Percentiles rank a stretch among this genome's conserved stretches.
Conservation (phyloP, 2,797 vertebrate genomes). For the Fundulus diaphanus region DNA sequence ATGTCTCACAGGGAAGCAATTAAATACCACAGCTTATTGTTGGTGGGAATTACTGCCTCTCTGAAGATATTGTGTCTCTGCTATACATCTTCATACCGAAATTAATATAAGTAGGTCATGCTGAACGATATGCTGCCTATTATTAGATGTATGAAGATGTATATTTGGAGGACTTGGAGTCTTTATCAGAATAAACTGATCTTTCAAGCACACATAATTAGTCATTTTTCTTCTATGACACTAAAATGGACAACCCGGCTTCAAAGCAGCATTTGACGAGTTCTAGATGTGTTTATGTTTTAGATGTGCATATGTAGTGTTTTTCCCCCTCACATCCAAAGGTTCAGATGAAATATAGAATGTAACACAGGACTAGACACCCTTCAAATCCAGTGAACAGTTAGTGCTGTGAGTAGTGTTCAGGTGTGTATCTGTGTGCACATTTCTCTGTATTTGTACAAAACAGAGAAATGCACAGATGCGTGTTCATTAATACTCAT, state of each 20-base stretch:
- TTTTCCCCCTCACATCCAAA: constrained; percentile 9
- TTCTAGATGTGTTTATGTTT: no score
- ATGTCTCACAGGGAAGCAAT: constrained; percentile 27
- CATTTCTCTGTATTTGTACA: not conserved
- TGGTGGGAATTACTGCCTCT: constrained; percentile 23
- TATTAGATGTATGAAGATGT: not conserved
- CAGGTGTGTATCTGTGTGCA: not conserved
- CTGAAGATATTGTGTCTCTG: constrained; percentile 8
- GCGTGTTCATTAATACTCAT: not conserved
- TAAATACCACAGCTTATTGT: constrained; percentile 31
- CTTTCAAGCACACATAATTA: constrained; percentile 17
- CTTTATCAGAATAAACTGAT: constrained; percentile 2
- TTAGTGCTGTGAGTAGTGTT: not conserved
- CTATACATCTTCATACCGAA: constrained; percentile 4
- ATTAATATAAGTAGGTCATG: constrained; percentile 1
- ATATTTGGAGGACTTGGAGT: constrained; percentile 14
- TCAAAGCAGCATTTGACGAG: constrained; percentile 31
- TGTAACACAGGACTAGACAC: constrained; percentile 19
- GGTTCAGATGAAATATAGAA: constrained; percentile 19
- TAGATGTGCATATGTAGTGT: not conserved
- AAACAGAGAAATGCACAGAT: not conserved
- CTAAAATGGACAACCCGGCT: constrained; percentile 16
- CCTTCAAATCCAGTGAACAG: constrained; percentile 22
- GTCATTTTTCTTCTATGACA: constrained; percentile 9
- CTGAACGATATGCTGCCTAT: not conserved